Evolutionary conservation across 2,888 invertebrate species (phyloP).

Genomic region (Marasmarcha lunaedactyla): DNA sequence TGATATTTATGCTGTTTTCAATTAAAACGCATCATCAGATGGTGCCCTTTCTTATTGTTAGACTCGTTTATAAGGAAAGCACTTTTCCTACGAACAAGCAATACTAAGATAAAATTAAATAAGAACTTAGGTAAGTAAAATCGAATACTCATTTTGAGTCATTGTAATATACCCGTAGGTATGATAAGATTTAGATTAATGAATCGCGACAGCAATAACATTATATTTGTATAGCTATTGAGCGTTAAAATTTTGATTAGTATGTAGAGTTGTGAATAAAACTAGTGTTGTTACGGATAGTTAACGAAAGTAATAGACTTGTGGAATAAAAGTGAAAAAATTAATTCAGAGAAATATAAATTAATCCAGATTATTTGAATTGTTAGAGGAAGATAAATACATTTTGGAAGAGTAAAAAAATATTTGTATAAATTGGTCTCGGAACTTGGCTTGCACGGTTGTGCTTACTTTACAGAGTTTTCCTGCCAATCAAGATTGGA

Average conservation of each 20-base stretch:
- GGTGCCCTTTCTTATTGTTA: constrained; percentile 13
- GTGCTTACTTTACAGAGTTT: too few relatives aligned
- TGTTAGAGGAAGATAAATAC: too few relatives aligned
- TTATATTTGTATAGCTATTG: constrained; percentile 68
- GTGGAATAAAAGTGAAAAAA: not conserved
- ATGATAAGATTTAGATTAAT: constrained; percentile 37
- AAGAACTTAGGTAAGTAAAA: constrained; percentile 47
- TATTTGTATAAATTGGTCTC: too few relatives aligned
- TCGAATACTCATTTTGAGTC: constrained; percentile 63
- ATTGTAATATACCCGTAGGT: constrained; percentile 61
- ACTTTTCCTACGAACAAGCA: constrained; percentile 62
- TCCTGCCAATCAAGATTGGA: too few relatives aligned
- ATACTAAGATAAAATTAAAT: constrained; percentile 57
- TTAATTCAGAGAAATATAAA: constrained; percentile 9
- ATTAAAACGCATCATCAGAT: constrained; percentile 43
- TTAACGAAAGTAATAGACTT: constrained; percentile 40
- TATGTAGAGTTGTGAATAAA: constrained; percentile 59
- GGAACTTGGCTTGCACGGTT: too few relatives aligned
- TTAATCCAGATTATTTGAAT: too few relatives aligned
- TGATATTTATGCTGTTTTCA: not conserved
- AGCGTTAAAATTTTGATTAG: constrained; percentile 66
- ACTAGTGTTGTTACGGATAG: constrained; percentile 58
- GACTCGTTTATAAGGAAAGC: constrained; percentile 37
- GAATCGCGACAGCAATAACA: constrained; percentile 68
- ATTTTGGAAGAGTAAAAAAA: too few relatives aligned